These are phyloP conservation scores for Cynaeus angustus DNA, from an alignment of 2,888 invertebrate species.

Conservation along the genomic window DNA sequence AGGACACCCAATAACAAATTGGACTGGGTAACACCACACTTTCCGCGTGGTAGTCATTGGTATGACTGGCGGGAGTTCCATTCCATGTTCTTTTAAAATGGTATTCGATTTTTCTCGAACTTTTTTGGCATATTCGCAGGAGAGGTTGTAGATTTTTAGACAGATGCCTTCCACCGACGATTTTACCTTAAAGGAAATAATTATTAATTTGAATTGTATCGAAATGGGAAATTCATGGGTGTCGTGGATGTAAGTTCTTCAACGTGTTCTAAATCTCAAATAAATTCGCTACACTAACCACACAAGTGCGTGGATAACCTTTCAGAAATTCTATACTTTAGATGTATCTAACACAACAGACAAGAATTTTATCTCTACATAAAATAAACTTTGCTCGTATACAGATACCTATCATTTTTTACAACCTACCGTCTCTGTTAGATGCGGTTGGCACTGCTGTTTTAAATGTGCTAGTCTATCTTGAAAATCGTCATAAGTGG, in stretches of 20 bases:
- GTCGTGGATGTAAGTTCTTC: no score
- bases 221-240: no score
- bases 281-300: no score
- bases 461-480: conserved; percentile 92
- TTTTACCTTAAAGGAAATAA: conserved; percentile 74
- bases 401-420: no score
- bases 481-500: conserved; percentile 95
- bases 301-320: not conserved
- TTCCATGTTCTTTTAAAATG: conserved; percentile 90
- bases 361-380: conserved; percentile 14
- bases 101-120: conserved; percentile 90
- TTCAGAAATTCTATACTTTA: not conserved
- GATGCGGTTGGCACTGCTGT: conserved; percentile 96
- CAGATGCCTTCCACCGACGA: conserved; percentile 96
- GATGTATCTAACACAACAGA: not conserved
- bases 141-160: conserved; percentile 92
- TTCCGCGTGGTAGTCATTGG: conserved; percentile 86
- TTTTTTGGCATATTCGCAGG: conserved; percentile 93
- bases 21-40: conserved; percentile 96
- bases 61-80: conserved; percentile 75
- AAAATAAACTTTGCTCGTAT: conserved; percentile 8
- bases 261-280: no score
- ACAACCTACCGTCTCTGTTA: conserved; percentile 89
- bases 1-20: conserved; percentile 90
- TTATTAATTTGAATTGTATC: not conserved